Evolutionary conservation across 1,140 invertebrate species (phyloP).

Genomic region (Telenomus remus): DNA sequence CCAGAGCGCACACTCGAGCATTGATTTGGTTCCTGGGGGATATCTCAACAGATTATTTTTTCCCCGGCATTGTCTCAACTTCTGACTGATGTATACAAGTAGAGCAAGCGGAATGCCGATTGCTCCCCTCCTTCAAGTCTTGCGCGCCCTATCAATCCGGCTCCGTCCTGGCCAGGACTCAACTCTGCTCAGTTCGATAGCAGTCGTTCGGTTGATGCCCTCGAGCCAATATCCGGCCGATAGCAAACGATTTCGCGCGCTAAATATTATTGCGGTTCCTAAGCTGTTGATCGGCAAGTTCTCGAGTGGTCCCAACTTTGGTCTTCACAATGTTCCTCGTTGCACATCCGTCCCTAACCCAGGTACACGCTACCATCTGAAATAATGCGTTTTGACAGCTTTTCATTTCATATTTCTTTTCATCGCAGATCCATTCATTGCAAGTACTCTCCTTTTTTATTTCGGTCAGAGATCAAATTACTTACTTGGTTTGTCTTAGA

Average conservation of each 20-base stretch:
- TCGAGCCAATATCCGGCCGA: slow-evolving; percentile 50
- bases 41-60: slow-evolving; percentile 52
- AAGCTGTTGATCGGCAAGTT: background rate
- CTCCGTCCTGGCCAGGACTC: slow-evolving; percentile 71
- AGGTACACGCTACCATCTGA: slow-evolving; percentile 67
- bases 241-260: slow-evolving; percentile 19
- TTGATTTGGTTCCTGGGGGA: slow-evolving; percentile 49
- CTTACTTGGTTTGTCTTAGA: slow-evolving; percentile 42
- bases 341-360: slow-evolving; percentile 58
- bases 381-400: slow-evolving; percentile 74
- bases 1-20: slow-evolving; percentile 51
- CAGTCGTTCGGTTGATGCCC: slow-evolving; percentile 65
- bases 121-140: slow-evolving; percentile 61
- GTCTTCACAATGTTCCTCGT: background rate
- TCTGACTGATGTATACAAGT: slow-evolving; percentile 45
- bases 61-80: slow-evolving; percentile 52
- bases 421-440: slow-evolving; percentile 44
- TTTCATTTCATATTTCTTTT: slow-evolving; percentile 70
- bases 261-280: background rate
- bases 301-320: background rate
- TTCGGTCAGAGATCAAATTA: slow-evolving; percentile 49
- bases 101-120: slow-evolving; percentile 43
- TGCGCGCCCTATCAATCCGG: slow-evolving; percentile 62
- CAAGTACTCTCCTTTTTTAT: slow-evolving; percentile 20
- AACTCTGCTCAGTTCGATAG: slow-evolving; percentile 69